Conservation (phyloP, 2,113 vertebrate species). For the Rhynchomys soricoides region DNA sequence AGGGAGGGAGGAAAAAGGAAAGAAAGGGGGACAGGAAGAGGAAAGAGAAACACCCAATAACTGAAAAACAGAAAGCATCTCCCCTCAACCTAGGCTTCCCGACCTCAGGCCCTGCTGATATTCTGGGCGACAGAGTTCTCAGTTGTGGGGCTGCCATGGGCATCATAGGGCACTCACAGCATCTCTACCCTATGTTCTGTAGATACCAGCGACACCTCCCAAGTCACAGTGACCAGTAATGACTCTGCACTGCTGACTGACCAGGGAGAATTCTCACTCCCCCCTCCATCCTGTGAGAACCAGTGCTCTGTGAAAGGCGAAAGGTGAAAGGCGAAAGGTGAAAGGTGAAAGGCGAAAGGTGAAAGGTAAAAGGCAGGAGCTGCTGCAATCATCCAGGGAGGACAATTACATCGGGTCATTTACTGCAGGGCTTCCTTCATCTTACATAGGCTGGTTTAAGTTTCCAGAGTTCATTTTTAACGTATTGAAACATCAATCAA, state of each 20-base stretch:
- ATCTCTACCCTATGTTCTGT: background rate
- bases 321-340: accelerated
- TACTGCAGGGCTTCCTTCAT: background rate
- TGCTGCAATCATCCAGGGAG: background rate
- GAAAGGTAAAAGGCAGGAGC: background rate
- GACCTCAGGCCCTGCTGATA: background rate
- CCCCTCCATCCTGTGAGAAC: background rate
- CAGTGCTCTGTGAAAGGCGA: background rate
- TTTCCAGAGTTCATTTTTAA: constrained; percentile 10
- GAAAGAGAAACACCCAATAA: background rate
- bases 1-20: accelerated
- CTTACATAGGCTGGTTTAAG: background rate
- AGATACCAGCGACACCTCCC: background rate
- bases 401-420: background rate
- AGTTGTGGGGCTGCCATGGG: background rate
- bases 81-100: background rate
- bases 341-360: background rate
- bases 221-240: background rate
- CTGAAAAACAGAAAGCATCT: background rate
- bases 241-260: background rate
- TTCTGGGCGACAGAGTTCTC: too few species aligned
- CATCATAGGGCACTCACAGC: accelerated
- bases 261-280: background rate
- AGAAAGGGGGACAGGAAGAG: accelerated
- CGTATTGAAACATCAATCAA: constrained; percentile 18